Base-by-base conservation (phyloP, 30 jellyfish, hydroid and myxozoan genomes). In the Aurelia sp. region DNA sequence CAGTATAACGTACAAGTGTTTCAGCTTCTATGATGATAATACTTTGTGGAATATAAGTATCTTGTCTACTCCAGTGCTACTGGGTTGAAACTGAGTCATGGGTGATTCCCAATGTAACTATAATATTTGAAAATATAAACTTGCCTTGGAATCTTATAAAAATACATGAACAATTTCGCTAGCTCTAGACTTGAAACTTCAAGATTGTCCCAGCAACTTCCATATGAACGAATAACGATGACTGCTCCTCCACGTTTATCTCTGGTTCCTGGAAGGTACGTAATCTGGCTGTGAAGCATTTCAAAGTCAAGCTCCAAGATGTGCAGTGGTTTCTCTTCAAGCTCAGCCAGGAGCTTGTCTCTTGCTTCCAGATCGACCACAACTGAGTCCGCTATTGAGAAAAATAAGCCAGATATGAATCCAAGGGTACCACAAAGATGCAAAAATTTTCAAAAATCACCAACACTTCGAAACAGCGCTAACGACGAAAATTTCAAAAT, bases 191-290 rank as follows among this genome's bases (percentile, higher is more conserved):
- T 86, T 58, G 89, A 62, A 17, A 82, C 77, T 17, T 85, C 96
- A 1, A 77, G 78, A 21, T 85, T 79, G 57, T 94, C 97, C 97
- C 97, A 94, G 85, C 91, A 83, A 13, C 71, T 41, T 12, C 92
- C 91, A 60, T 66, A 68, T 13, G 97, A 83, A 13, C 84, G 93
- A 63, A 93, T 69, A 66, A 88, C 86, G 60, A 93, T 93, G 17
- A 93, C 97, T 17, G 96, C 83, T 8, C 98, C 98, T 35, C 98
- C 98, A 9, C 97, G 85, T 70, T 85, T 78, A 68, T 93, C 98
- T 40, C 96, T 84, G 22, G 94, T 77, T 17, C 96, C 96, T 44
- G 97, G 99, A 17, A 88, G 84, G 62, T 76, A 89, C 3, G 92
- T 97, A 35, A 89, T 96, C 83, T 89, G 97, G 66, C 95, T 89